Conservation (phyloP, 2,797 vertebrate species). For the Heteromormyrus szaboi region DNA sequence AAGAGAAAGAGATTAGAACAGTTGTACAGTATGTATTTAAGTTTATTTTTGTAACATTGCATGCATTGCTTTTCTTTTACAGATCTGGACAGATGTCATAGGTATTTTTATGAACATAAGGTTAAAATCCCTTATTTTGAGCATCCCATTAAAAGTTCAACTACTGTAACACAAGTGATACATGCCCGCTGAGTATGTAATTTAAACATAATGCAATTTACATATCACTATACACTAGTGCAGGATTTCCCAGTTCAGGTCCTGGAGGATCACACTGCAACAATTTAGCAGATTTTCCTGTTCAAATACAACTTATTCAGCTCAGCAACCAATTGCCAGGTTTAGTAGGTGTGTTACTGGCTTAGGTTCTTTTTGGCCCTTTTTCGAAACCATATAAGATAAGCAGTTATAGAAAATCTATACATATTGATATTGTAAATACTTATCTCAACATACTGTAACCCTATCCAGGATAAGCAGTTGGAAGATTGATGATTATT, state of each 20-base stretch:
- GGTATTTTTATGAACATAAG: background rate
- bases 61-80: background rate
- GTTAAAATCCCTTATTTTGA: background rate
- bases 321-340: background rate
- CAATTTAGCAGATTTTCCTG: background rate
- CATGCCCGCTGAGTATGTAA: background rate
- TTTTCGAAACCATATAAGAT: background rate
- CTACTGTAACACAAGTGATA: background rate
- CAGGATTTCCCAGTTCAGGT: background rate
- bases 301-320: background rate
- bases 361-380: background rate
- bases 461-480: background rate
- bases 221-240: background rate
- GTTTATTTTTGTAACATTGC: constrained; percentile 1
- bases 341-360: background rate
- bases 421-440: background rate
- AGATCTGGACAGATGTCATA: background rate
- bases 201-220: background rate
- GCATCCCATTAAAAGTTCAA: background rate
- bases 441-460: background rate
- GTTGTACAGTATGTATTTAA: constrained; percentile 12
- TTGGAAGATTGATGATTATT: background rate
- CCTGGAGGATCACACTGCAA: background rate
- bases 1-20: background rate
- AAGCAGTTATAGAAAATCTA: background rate